Conservation (phyloP, 2,888 invertebrate species). For the Dicyrtomina minuta region DNA sequence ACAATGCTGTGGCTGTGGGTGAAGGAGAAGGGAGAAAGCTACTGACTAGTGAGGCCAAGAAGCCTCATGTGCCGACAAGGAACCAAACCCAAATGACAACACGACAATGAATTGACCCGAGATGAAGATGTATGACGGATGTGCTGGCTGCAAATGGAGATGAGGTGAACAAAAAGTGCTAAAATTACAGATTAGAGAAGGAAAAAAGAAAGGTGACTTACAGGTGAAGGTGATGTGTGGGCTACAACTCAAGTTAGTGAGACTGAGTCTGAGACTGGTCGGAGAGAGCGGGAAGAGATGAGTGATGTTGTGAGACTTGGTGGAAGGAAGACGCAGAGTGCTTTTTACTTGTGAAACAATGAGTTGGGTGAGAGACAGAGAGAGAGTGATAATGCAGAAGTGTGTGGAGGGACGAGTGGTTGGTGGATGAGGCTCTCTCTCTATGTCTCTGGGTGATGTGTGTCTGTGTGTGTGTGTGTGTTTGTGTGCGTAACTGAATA, state of each 20-base stretch:
- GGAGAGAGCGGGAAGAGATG: not conserved
- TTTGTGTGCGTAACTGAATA: not conserved
- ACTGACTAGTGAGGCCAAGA: too few species aligned
- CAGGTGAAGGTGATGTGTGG: too few species aligned
- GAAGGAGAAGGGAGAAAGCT: not conserved
- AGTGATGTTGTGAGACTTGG: constrained; percentile 1
- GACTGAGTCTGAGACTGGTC: not conserved
- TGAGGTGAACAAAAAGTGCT: not conserved
- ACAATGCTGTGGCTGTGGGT: not conserved
- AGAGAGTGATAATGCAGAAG: constrained; percentile 2
- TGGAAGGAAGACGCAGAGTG: not conserved
- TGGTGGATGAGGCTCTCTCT: too few species aligned
- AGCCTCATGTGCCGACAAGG: too few species aligned
- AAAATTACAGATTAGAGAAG: not conserved
- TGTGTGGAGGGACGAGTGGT: too few species aligned
- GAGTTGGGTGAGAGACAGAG: not conserved
- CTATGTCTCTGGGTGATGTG: too few species aligned
- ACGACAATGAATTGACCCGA: too few species aligned
- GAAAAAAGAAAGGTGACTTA: not conserved
- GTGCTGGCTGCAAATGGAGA: not conserved
- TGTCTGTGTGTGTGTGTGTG: not conserved
- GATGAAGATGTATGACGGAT: not conserved
- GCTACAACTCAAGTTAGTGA: not conserved
- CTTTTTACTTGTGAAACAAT: not conserved
- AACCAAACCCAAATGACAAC: too few species aligned